phyloP scores from a whole-genome alignment of 1,140 invertebrate species.

The Amphibalanus amphitrite region DNA sequence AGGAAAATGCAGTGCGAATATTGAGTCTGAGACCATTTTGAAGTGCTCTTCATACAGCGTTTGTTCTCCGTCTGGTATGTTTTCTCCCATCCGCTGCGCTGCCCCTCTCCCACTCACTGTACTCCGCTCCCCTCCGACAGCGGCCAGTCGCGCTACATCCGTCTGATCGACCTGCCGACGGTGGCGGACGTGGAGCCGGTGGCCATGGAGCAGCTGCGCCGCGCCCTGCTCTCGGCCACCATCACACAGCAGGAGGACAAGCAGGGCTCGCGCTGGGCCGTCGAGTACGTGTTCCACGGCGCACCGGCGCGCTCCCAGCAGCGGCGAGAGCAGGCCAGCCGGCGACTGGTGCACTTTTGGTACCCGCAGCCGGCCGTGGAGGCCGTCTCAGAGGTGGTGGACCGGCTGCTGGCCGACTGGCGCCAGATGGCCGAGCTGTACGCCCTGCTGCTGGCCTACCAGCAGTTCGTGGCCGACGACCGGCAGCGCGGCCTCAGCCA shows the following conservation, averaged over 20 bases:
- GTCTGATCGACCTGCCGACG: constrained; percentile 56
- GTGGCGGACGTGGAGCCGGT: constrained; percentile 28
- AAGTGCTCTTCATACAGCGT: too few species aligned
- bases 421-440: constrained; percentile 76
- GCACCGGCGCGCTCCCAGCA: constrained; percentile 59
- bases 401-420: constrained; percentile 72
- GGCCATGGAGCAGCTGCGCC: constrained; percentile 16
- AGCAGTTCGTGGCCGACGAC: neutral
- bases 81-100: too few species aligned
- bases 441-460: constrained; percentile 44
- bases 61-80: too few species aligned
- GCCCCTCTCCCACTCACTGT: too few species aligned
- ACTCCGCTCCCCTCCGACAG: too few species aligned
- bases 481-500: neutral
- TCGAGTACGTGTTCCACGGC: constrained; percentile 75
- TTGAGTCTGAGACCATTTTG: too few species aligned
- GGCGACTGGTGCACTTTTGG: constrained; percentile 67
- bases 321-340: constrained; percentile 62
- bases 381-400: constrained; percentile 51
- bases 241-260: constrained; percentile 30
- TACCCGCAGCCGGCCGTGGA: constrained; percentile 68
- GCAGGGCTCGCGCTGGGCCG: constrained; percentile 59
- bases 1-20: too few species aligned
- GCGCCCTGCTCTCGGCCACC: constrained; percentile 19
- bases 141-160: constrained; percentile 57